phyloP scores from a whole-genome alignment of 2,888 invertebrate genomes.

The Callyntrura sp. region DNA sequence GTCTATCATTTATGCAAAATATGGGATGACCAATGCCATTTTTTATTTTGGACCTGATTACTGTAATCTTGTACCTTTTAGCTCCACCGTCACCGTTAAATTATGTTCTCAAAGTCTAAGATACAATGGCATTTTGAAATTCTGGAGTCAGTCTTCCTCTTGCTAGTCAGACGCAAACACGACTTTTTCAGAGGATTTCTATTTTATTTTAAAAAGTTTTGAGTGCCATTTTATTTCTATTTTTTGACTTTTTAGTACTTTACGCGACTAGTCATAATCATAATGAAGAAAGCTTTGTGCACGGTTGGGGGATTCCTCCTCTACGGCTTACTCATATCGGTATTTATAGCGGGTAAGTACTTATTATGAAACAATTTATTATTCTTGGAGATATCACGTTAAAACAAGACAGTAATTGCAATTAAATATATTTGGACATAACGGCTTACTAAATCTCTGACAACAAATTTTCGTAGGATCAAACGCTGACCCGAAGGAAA shows the following conservation, averaged over 20 bases:
- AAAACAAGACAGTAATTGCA: neutral
- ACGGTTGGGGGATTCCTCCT: slow-evolving; percentile 55
- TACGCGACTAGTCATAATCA: too few relatives aligned
- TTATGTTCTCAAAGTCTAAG: neutral
- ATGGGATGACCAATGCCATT: too few relatives aligned
- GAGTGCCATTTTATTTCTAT: slow-evolving; percentile 17
- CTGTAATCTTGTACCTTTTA: too few relatives aligned
- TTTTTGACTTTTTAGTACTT: neutral
- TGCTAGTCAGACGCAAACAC: slow-evolving; percentile 40
- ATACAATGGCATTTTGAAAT: neutral
- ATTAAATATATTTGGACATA: neutral
- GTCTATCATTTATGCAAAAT: too few relatives aligned
- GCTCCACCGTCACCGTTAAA: neutral
- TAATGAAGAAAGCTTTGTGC: slow-evolving; percentile 53
- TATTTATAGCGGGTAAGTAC: slow-evolving; percentile 39
- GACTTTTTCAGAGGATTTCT: slow-evolving; percentile 48
- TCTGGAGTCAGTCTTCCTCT: slow-evolving; percentile 49
- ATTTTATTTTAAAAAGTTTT: too few relatives aligned
- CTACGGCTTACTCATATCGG: slow-evolving; percentile 24
- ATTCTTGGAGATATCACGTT: too few relatives aligned
- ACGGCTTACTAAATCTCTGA: neutral
- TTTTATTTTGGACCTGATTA: too few relatives aligned
- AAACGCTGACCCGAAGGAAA: slow-evolving; percentile 75
- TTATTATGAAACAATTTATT: too few relatives aligned
- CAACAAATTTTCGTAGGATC: slow-evolving; percentile 72